Base-by-base conservation (phyloP, 2,113 vertebrate genomes). In the Callipepla californica region DNA sequence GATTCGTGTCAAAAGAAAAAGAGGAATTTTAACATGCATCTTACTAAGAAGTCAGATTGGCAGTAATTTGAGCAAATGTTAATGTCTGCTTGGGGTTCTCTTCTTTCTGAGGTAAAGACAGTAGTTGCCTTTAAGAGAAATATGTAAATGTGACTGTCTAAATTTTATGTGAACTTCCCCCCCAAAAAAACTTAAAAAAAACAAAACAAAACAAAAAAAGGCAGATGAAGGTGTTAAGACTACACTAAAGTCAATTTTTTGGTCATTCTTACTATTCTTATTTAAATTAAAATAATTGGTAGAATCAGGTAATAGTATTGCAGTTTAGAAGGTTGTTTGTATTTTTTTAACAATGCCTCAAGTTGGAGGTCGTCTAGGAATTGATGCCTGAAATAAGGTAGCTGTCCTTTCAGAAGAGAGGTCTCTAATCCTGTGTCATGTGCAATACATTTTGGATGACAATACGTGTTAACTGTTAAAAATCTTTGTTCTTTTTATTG, bases 181-280 rank as follows among this genome's bases (percentile, higher is more conserved):
- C 84, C 15, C 45, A 47, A 47, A 47, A 15, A 45, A 45, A 45
- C 44, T 11, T 40, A 40, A 40, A 30, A 55, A 30, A 5, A 21
- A 79, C 34, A 21, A 79, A 76, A 28, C 34, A 21, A 79, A 76
- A 28, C 34, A 21, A 8, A 40, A 6, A 10, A 2, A 3, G 3
- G 6, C 6, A 2, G 2, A 3, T 7, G 3, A 15, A 1, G 38
- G 4, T 59, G 25, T 40, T 32, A 67, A 53, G 21, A 66, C 36
- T 1, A 78, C 25, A 47, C 18, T 50, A 1, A 55, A 57, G 28
- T 42, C 7, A 14, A 70, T 85, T 84, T 75, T 38, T 70, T 68
- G 38, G 6, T 87, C 83, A 38, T 17, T 73, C 15, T 68, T 76
- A 50, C 10, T 75, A 51, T 8, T 42, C 48, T 80, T 93, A 50